Evolutionary conservation across 2,113 vertebrate genomes (phyloP).

Genomic region (Vireo altiloquus): DNA sequence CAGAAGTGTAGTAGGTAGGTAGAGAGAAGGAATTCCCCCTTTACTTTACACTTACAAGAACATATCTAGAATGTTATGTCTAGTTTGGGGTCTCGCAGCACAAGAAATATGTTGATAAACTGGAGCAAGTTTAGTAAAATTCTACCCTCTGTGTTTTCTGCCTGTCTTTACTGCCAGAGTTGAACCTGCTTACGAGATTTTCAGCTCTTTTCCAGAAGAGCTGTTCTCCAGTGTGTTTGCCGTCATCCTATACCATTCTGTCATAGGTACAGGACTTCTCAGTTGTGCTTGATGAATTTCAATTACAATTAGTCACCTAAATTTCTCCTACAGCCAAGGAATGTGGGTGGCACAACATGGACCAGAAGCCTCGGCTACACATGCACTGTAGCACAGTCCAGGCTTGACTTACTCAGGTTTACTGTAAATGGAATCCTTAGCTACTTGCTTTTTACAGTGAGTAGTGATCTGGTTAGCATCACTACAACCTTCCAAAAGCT

Average conservation of each 20-base stretch:
- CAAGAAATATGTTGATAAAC: not conserved
- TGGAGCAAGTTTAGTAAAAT: not conserved
- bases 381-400: not conserved
- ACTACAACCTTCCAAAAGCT: not conserved
- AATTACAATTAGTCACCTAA: not conserved
- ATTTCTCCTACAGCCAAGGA: not conserved
- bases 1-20: not conserved
- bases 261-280: not conserved
- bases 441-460: not conserved
- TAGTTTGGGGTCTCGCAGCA: accelerated
- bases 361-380: not conserved
- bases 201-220: not conserved
- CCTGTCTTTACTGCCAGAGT: not conserved
- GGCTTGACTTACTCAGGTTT: not conserved
- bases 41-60: not conserved
- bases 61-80: not conserved
- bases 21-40: not conserved
- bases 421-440: not conserved
- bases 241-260: not conserved
- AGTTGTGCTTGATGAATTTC: not conserved
- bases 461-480: not conserved
- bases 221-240: not conserved
- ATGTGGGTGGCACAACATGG: not conserved
- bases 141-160: not conserved
- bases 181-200: not conserved